Conservation (phyloP, 2,113 vertebrate species). For the Odocoileus hemionus region DNA sequence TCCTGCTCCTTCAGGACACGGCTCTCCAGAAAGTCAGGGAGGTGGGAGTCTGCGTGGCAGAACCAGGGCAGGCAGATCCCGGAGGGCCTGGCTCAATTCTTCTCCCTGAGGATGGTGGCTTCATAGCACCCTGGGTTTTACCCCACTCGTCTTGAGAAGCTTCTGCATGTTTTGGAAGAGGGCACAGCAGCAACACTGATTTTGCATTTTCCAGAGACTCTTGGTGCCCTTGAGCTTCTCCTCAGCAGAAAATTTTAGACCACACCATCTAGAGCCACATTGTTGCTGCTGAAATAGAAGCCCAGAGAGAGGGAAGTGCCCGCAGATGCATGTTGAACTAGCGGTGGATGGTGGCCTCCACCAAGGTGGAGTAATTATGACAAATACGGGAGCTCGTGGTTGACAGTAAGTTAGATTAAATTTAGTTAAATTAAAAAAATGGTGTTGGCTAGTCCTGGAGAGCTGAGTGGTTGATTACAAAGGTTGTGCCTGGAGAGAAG, state of each 20-base stretch:
- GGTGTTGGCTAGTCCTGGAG: background rate
- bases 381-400: background rate
- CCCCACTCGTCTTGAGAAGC: background rate
- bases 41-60: fast-evolving
- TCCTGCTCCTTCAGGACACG: background rate
- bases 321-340: background rate
- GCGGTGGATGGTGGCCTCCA: background rate
- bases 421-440: background rate
- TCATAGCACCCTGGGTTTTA: background rate
- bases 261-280: background rate
- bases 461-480: background rate
- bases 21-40: background rate
- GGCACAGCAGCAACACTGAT: background rate
- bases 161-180: background rate
- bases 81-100: background rate
- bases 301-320: background rate
- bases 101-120: background rate
- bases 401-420: background rate
- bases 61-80: background rate
- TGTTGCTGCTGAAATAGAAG: background rate
- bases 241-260: background rate
- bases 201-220: background rate
- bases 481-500: background rate
- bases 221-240: background rate
- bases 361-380: background rate